A percentile compares a stretch with the other conserved stretches of the same genome.
Evolutionary conservation across 2,888 invertebrate species (phyloP).

Genomic region (Tenthredo distinguenda): DNA sequence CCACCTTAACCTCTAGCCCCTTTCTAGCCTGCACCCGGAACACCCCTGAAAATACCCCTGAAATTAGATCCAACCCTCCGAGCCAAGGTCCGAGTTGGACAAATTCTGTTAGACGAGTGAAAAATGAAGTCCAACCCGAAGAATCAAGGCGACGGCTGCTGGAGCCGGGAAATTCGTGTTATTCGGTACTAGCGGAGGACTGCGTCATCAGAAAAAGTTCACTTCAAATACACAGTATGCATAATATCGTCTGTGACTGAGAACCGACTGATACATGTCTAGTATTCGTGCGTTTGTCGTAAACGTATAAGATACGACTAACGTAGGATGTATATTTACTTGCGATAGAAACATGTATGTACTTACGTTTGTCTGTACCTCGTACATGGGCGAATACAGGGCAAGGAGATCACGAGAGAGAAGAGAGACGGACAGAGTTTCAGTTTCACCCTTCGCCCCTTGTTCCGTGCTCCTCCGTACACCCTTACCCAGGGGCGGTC

Average conservation of each 20-base stretch:
- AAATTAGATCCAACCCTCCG: constrained; percentile 76
- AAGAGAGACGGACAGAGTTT: constrained; percentile 58
- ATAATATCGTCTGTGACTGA: neutral
- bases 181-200: neutral
- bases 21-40: constrained; percentile 22
- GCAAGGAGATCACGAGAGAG: constrained; percentile 33
- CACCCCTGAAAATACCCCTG: constrained; percentile 70
- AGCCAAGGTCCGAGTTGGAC: constrained; percentile 74
- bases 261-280: neutral
- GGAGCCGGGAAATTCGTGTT: neutral
- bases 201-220: constrained; percentile 18
- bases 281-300: neutral
- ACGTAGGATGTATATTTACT: constrained; percentile 8
- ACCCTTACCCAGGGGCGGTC: constrained; percentile 72
- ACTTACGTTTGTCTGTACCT: neutral
- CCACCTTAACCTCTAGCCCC: neutral
- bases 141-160: constrained; percentile 29
- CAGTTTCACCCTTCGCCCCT: constrained; percentile 59
- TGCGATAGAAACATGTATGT: constrained; percentile 5
- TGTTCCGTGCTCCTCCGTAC: constrained; percentile 42
- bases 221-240: neutral
- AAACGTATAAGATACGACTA: neutral
- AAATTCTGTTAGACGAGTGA: constrained; percentile 77
- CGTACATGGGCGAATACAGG: neutral
- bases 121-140: constrained; percentile 68